These are phyloP conservation scores for Lissocephala sabroskyi DNA, from an alignment of 2,888 invertebrate species.

Conservation along the genomic window DNA sequence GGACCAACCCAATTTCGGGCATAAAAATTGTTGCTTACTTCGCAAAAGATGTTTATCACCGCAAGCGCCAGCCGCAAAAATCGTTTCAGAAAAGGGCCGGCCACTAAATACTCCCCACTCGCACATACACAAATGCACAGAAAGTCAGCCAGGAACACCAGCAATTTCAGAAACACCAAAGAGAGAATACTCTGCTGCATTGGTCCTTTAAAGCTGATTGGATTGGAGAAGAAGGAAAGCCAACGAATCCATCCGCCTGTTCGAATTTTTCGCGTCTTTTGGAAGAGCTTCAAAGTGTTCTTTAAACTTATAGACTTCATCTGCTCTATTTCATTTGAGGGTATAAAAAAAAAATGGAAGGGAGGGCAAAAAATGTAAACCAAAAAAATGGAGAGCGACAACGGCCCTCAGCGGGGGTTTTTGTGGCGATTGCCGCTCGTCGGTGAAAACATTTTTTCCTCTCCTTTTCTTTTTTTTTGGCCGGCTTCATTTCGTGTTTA, in stretches of 20 bases:
- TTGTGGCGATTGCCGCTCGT: constrained; percentile 28
- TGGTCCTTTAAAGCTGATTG: too few relatives aligned
- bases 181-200: constrained; percentile 33
- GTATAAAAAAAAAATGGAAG: too few relatives aligned
- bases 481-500: too few relatives aligned
- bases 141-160: constrained; percentile 3
- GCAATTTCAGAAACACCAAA: neutral
- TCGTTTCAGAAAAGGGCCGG: neutral
- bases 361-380: neutral
- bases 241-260: too few relatives aligned
- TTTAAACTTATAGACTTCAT: too few relatives aligned
- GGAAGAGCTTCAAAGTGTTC: too few relatives aligned
- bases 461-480: constrained; percentile 26
- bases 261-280: too few relatives aligned
- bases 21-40: constrained; percentile 70
- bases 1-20: constrained; percentile 65
- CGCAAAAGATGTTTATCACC: constrained; percentile 69
- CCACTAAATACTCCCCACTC: constrained; percentile 1
- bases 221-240: constrained; percentile 18
- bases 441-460: constrained; percentile 60
- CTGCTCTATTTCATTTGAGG: too few relatives aligned
- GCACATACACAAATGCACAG: too few relatives aligned
- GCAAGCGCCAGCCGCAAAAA: constrained; percentile 2
- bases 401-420: constrained; percentile 4
- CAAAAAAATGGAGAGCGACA: neutral